Evolutionary conservation across 2,797 vertebrate genomes (phyloP).

Genomic region (Aplochiton taeniatus): DNA sequence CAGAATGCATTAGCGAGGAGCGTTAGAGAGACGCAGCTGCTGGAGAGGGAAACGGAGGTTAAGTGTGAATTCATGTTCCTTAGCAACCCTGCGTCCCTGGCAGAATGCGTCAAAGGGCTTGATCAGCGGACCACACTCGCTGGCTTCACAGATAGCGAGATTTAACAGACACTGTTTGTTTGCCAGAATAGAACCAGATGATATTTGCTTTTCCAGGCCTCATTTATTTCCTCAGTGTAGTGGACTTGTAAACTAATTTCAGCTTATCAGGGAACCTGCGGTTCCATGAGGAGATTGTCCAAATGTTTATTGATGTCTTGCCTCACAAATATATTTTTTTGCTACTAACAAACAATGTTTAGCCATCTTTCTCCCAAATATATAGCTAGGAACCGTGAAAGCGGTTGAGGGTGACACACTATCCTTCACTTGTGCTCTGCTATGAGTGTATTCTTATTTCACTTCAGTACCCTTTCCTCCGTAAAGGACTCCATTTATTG

Average conservation of each 20-base stretch:
- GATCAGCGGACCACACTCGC: slow-evolving; percentile 42
- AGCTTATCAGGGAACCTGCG: neutral
- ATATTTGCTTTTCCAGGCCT: slow-evolving; percentile 46
- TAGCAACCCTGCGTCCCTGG: slow-evolving; percentile 64
- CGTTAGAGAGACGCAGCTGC: slow-evolving; percentile 72
- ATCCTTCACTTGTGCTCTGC: no score
- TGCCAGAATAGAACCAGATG: slow-evolving; percentile 37
- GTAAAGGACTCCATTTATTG: neutral
- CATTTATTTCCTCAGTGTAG: slow-evolving; percentile 8
- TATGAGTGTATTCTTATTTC: neutral
- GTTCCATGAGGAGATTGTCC: no score
- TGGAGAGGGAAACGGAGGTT: slow-evolving; percentile 58
- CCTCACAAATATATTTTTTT: no score
- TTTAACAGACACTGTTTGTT: slow-evolving; percentile 61
- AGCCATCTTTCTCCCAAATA: no score
- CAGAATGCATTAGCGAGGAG: slow-evolving; percentile 72
- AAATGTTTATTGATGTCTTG: no score
- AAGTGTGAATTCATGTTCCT: slow-evolving; percentile 76
- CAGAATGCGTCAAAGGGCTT: slow-evolving; percentile 49
- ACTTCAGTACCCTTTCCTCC: neutral
- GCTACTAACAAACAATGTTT: no score
- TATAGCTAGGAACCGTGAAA: no score
- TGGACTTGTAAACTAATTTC: neutral
- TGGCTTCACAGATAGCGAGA: slow-evolving; percentile 27
- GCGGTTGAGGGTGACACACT: no score